These are phyloP conservation scores for Halichoeres trimaculatus DNA, from an alignment of 2,113 vertebrate species.

Conservation along the genomic window DNA sequence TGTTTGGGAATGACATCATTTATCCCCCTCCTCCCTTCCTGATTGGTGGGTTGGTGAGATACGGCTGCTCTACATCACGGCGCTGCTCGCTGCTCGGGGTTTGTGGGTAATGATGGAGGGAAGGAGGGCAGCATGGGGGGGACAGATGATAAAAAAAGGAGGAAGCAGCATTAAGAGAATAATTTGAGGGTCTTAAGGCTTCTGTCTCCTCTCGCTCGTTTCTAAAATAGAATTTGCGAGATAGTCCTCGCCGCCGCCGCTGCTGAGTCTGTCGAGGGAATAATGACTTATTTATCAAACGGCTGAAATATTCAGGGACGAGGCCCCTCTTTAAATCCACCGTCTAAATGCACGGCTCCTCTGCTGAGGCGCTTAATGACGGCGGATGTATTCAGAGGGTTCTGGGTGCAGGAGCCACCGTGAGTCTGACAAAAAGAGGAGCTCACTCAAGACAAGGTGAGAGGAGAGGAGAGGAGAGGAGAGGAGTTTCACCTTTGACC, in stretches of 20 bases:
- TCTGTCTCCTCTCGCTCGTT: constrained; percentile 28
- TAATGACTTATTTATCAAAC: constrained; percentile 78
- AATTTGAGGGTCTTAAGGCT: constrained; percentile 57
- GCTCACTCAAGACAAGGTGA: neutral
- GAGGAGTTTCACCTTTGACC: constrained; percentile 65
- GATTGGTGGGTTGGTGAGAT: constrained; percentile 30
- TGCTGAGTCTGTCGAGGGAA: constrained; percentile 51
- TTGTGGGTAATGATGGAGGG: constrained; percentile 46
- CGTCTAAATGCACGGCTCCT: constrained; percentile 64
- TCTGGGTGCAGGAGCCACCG: constrained; percentile 33
- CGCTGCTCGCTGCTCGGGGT: constrained; percentile 56
- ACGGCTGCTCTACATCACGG: constrained; percentile 51
- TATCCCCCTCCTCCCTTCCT: neutral
- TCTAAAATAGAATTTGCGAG: constrained; percentile 69
- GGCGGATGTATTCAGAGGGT: constrained; percentile 59
- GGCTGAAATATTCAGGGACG: constrained; percentile 72
- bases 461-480: no score
- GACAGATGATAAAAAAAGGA: constrained; percentile 43
- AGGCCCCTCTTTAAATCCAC: constrained; percentile 40
- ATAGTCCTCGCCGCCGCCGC: constrained; percentile 35
- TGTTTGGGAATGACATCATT: constrained; percentile 71
- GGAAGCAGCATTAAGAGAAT: constrained; percentile 59
- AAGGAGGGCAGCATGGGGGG: constrained; percentile 14
- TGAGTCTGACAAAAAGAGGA: constrained; percentile 28
- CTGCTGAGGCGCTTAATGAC: constrained; percentile 65